These are phyloP conservation scores for Hymenochirus boettgeri DNA, from an alignment of 2,113 vertebrate genomes.

Conservation along the genomic window DNA sequence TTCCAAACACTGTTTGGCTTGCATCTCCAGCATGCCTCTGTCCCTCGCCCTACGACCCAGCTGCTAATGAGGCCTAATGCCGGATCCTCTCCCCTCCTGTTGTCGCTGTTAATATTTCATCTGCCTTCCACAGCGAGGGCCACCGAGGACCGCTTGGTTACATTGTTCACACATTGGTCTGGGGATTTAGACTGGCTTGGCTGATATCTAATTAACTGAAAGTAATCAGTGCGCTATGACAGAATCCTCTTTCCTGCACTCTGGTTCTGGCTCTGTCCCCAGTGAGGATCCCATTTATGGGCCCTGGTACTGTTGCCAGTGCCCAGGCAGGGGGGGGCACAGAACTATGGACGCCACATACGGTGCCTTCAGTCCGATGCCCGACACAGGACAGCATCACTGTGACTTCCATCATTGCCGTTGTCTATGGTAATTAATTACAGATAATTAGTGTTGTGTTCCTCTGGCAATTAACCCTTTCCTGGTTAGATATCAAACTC, in stretches of 20 bases:
- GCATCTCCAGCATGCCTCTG: neutral
- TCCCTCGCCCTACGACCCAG: constrained; percentile 18
- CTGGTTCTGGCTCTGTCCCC: constrained; percentile 19
- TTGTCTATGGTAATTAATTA: constrained; percentile 40
- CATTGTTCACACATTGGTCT: constrained; percentile 50
- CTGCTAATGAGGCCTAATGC: constrained; percentile 68
- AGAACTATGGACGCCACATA: too few relatives aligned
- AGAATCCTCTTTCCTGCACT: constrained; percentile 39
- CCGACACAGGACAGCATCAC: neutral
- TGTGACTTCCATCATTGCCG: neutral
- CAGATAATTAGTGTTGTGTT: constrained; percentile 56
- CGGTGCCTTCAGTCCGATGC: neutral
- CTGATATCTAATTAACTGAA: constrained; percentile 48
- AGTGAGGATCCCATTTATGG: constrained; percentile 26
- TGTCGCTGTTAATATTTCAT: constrained; percentile 69
- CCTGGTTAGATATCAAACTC: neutral
- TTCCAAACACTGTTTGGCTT: neutral
- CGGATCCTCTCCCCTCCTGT: constrained; percentile 59
- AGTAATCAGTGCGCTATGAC: constrained; percentile 43
- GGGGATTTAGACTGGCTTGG: constrained; percentile 43
- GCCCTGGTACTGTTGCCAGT: constrained; percentile 24
- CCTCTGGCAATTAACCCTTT: constrained; percentile 54
- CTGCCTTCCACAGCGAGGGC: constrained; percentile 51
- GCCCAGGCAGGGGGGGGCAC: too few relatives aligned
- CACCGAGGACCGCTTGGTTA: constrained; percentile 39